Evolutionary conservation across 2,113 vertebrate species (phyloP).

Genomic region (Erythrocebus patas): DNA sequence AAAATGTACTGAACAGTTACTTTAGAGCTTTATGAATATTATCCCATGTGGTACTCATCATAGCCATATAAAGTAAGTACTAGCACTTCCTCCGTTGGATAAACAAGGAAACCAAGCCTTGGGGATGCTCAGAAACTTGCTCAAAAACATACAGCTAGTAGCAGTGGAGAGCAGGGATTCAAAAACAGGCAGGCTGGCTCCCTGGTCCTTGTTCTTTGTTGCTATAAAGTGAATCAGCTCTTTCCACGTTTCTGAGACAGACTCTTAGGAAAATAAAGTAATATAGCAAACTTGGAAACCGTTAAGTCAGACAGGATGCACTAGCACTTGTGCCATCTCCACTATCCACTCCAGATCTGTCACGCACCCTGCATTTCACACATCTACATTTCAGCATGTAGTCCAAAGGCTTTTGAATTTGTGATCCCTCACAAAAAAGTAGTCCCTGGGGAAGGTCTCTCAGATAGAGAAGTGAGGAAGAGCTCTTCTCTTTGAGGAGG

Average conservation of each 20-base stretch:
- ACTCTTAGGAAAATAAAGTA: not conserved
- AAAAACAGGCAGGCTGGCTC: not conserved
- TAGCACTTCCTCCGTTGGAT: not conserved
- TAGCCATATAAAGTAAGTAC: not conserved
- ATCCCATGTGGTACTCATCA: not conserved
- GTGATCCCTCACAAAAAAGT: not conserved
- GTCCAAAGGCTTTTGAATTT: not conserved
- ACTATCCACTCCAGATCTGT: no score
- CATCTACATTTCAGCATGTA: not conserved
- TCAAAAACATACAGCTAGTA: not conserved
- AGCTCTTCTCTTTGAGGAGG: not conserved
- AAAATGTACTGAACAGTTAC: not conserved
- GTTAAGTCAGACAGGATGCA: rapidly evolving
- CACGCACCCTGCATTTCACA: not conserved
- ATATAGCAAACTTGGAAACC: not conserved
- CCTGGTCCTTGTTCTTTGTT: not conserved
- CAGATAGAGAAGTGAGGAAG: not conserved
- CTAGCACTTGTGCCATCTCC: not conserved
- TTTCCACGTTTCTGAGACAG: not conserved
- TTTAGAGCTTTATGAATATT: not conserved
- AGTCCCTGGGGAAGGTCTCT: not conserved
- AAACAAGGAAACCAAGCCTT: not conserved
- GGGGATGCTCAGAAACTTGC: not conserved
- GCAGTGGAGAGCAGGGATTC: rapidly evolving
- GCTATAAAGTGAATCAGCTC: rapidly evolving